Base-by-base conservation (phyloP, 2,888 invertebrate genomes). In the Drosophila colorata region DNA sequence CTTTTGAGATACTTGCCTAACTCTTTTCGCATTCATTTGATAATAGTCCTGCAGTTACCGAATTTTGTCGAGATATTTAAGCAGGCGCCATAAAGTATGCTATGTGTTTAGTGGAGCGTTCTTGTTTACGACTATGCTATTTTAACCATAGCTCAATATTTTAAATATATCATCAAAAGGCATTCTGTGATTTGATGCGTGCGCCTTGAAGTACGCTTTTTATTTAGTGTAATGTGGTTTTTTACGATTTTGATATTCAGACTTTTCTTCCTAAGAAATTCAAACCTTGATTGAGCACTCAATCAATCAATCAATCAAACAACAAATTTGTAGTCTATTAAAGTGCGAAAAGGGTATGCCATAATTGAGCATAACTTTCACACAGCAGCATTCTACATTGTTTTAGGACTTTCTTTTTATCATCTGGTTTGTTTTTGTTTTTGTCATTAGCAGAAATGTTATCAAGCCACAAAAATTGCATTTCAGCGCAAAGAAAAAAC, bases 401-500 rank as follows among this genome's bases (percentile, higher is more conserved):
- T 51, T 44, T 14, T 14, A 28, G 28, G 11, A 18, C n/a, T 16
- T 18, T 31, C 18, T 33, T 46, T 44, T 14, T 52, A 14, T 41
- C 13, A 16, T 28, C 8, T 0, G 9, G 3, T 28, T 28, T 18
- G 11, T 11, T 31, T 43, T 48, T 41, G 25, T 43, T 38, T 13
- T 47, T 49, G 48, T 49, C 37, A n/a, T 41, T 16, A 20, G 38
- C 20, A 40, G 37, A 46, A 65, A 55, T 28, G 51, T 48, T 33
- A 55, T 43, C 53, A 48, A 59, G 59, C 37, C 53, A 60, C 64
- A 61, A 61, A 74, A 59, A 44, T 65, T 14, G 55, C 23, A 56
- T 41, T 59, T 35, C 23, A 31, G n/a, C 28, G 51, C 5, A 33
- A 18, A 58, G 28, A 43, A 41, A 28, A 49, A 56, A 51, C 47